Evolutionary conservation across 2,888 invertebrate genomes (phyloP).

Genomic region (Lasioglossum villosulum): DNA sequence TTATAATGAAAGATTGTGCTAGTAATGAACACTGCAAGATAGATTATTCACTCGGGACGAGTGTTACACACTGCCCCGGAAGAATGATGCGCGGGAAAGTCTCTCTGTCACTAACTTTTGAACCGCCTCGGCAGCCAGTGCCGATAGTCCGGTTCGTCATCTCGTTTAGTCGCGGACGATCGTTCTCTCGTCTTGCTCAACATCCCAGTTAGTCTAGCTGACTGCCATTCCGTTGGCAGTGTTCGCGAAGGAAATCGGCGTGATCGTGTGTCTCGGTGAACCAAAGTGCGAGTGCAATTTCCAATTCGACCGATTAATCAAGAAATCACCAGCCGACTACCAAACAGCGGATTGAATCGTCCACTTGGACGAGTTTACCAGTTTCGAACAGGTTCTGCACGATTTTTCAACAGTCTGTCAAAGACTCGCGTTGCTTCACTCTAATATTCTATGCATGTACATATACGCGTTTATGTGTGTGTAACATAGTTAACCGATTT

Average conservation of each 20-base stretch:
- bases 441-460: no score
- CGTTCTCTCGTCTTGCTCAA: slow-evolving; percentile 62
- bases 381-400: background rate
- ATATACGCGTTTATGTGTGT: background rate
- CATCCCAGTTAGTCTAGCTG: slow-evolving; percentile 36
- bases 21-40: background rate
- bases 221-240: slow-evolving; percentile 6
- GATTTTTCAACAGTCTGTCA: background rate
- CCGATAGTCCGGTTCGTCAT: slow-evolving; percentile 66
- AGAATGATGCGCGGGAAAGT: slow-evolving; percentile 32
- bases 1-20: background rate
- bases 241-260: slow-evolving; percentile 23
- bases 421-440: background rate
- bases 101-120: slow-evolving; percentile 41
- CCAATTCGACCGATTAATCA: background rate
- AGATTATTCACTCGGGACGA: background rate
- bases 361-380: background rate
- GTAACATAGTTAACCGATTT: background rate
- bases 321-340: background rate
- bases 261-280: slow-evolving; percentile 5
- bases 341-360: background rate
- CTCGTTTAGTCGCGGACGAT: slow-evolving; percentile 70
- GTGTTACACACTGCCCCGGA: background rate
- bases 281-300: slow-evolving; percentile 1
- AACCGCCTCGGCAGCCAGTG: slow-evolving; percentile 56